These are phyloP conservation scores for Cherax quadricarinatus DNA, from an alignment of 1,140 invertebrate genomes.

Conservation along the genomic window DNA sequence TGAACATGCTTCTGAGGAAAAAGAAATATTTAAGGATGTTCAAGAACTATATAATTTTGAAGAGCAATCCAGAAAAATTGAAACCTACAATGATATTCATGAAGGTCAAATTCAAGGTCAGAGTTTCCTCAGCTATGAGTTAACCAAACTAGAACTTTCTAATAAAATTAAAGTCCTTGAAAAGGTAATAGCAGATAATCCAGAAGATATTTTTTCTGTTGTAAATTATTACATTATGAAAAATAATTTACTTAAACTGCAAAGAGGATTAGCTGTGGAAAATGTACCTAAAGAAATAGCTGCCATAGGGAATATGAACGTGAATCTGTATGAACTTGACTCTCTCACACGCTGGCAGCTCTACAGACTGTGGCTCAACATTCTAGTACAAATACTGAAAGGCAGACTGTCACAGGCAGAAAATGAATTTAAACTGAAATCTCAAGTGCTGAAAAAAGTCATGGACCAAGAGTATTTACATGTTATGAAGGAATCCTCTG, in stretches of 20 bases:
- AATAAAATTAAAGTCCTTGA: too few relatives aligned
- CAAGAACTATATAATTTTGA: slow-evolving; percentile 4
- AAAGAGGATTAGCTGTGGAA: too few relatives aligned
- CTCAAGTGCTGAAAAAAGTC: background rate
- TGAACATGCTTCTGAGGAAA: background rate
- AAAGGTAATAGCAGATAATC: too few relatives aligned
- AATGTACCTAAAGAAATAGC: too few relatives aligned
- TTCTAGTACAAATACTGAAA: background rate
- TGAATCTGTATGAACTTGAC: background rate
- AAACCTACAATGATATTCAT: background rate
- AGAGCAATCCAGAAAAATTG: slow-evolving; percentile 31
- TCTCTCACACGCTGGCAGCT: slow-evolving; percentile 39
- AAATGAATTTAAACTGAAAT: background rate
- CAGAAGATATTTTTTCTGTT: too few relatives aligned
- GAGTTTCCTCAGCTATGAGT: too few relatives aligned
- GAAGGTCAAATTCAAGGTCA: too few relatives aligned
- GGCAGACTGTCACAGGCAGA: background rate
- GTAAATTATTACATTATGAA: too few relatives aligned
- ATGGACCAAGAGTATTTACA: slow-evolving; percentile 3
- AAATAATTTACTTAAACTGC: too few relatives aligned
- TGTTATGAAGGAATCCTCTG: slow-evolving; percentile 53
- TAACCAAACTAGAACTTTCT: too few relatives aligned
- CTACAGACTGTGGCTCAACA: slow-evolving; percentile 55
- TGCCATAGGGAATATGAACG: too few relatives aligned
- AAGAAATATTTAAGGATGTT: slow-evolving; percentile 11